A percentile compares a stretch with the other conserved stretches of the same genome.
These are phyloP conservation scores for Formica aserva DNA, from an alignment of 2,888 invertebrate species.

Conservation along the genomic window DNA sequence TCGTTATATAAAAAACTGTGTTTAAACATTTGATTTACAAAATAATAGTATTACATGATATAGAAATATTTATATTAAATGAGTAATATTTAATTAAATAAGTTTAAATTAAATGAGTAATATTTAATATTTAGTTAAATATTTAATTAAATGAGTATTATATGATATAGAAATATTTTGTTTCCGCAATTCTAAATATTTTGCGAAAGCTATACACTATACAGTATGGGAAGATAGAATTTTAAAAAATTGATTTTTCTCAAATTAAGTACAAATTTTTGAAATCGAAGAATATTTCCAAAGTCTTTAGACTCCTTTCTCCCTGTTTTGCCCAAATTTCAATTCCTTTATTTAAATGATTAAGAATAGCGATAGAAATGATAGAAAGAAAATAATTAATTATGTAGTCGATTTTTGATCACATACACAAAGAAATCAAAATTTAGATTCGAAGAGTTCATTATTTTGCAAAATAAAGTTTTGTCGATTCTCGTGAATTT, in stretches of 20 bases:
- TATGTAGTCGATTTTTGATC: neutral
- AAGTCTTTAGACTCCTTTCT: neutral
- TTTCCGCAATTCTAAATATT: neutral
- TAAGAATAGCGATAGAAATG: neutral
- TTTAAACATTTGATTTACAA: neutral
- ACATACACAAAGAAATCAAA: neutral
- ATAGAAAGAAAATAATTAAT: neutral
- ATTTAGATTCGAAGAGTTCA: neutral
- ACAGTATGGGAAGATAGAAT: neutral
- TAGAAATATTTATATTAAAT: neutral
- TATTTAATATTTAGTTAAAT: too few relatives aligned
- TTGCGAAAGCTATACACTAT: neutral
- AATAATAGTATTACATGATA: neutral
- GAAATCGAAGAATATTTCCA: neutral
- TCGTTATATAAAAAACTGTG: neutral
- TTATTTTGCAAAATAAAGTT: neutral
- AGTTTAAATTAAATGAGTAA: too few relatives aligned
- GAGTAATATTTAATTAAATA: too few relatives aligned
- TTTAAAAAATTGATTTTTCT: neutral
- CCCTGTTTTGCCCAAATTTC: neutral
- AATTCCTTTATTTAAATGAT: neutral
- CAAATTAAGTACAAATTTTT: neutral
- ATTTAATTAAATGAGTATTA: neutral
- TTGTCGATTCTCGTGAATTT: neutral
- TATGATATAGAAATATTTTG: neutral